These are phyloP conservation scores for Aegotheles bennettii DNA, from an alignment of 2,113 vertebrate species.

Conservation along the genomic window DNA sequence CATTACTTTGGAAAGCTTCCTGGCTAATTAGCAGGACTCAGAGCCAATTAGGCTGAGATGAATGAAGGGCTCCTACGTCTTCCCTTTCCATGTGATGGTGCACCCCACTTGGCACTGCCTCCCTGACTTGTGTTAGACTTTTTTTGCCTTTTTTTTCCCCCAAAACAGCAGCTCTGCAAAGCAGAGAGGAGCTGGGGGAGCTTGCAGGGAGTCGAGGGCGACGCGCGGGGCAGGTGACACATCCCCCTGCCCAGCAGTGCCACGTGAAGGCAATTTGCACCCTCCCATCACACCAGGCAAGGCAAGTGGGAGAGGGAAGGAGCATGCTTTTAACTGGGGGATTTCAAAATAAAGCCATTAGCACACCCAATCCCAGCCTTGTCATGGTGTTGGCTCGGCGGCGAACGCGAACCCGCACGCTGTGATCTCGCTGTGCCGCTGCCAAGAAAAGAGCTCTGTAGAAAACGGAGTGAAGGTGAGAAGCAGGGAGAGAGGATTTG, in stretches of 20 bases:
- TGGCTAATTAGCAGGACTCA: neutral
- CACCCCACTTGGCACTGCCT: rapidly evolving
- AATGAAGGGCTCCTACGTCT: neutral
- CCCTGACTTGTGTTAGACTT: neutral
- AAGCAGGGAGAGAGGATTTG: neutral
- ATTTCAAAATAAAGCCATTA: neutral
- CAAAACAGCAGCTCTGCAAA: neutral
- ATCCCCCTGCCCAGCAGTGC: neutral
- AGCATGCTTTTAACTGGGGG: rapidly evolving
- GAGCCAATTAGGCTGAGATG: neutral
- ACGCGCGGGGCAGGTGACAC: neutral
- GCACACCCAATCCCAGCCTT: neutral
- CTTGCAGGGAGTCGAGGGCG: neutral
- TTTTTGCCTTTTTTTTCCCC: neutral
- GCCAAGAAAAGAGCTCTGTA: neutral
- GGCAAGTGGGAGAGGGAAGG: neutral
- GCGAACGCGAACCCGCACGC: rapidly evolving
- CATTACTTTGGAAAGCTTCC: neutral
- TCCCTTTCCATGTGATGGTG: neutral
- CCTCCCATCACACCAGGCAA: neutral
- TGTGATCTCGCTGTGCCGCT: neutral
- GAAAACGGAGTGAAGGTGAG: neutral
- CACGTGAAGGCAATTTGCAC: neutral
- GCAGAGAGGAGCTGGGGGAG: neutral
- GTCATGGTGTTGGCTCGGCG: neutral